phyloP scores from a whole-genome alignment of 1,140 invertebrate genomes.

The Linepithema humile region DNA sequence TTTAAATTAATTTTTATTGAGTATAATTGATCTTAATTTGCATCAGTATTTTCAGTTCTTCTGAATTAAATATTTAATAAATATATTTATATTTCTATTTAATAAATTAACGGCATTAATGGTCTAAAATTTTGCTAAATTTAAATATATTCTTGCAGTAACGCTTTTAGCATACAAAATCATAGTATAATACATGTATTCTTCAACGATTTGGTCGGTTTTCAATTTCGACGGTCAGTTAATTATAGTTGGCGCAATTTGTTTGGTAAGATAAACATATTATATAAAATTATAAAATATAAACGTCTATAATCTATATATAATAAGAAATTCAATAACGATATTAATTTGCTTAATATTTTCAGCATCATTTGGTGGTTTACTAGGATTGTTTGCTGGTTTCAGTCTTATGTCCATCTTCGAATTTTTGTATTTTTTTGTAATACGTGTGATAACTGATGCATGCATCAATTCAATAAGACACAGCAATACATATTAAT shows the following conservation, averaged over 20 bases:
- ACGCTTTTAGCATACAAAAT: constrained; percentile 35
- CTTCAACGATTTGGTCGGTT: constrained; percentile 75
- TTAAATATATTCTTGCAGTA: constrained; percentile 57
- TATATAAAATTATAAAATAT: not conserved
- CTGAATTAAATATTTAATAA: too few relatives aligned
- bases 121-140: too few relatives aligned
- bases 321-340: not conserved
- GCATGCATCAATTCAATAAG: constrained; percentile 28
- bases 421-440: constrained; percentile 88
- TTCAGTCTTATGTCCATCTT: constrained; percentile 89
- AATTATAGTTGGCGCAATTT: constrained; percentile 76
- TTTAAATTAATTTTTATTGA: too few relatives aligned
- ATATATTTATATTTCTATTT: too few relatives aligned
- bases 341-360: constrained; percentile 57
- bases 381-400: constrained; percentile 87
- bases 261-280: constrained; percentile 71
- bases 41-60: too few relatives aligned
- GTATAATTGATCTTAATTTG: too few relatives aligned
- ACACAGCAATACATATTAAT: not conserved
- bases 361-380: constrained; percentile 88
- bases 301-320: not conserved
- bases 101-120: too few relatives aligned
- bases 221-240: constrained; percentile 71
- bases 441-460: constrained; percentile 83
- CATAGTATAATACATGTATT: constrained; percentile 76